Base-by-base conservation (phyloP, 1,140 invertebrate genomes). In the Mercenaria mercenaria region DNA sequence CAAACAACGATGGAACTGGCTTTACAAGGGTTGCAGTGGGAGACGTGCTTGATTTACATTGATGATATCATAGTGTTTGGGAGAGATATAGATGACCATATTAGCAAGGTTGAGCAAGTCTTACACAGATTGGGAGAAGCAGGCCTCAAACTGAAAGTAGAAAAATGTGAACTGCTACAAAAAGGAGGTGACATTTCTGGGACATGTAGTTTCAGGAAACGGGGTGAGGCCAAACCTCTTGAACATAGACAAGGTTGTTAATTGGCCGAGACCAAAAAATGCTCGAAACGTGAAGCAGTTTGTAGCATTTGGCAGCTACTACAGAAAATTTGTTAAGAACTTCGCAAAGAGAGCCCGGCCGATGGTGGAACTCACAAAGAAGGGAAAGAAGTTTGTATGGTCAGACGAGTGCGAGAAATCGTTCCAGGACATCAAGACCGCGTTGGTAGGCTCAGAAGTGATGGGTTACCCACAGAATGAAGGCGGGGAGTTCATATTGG, bases 401-500 rank as follows among this genome's bases (percentile, higher is more conserved):
- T 23, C 23, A 6, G 23, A 37, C 8, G 23, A 59, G 8, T 80
- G 64, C 6, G 34, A 80, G 64, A 0, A 72, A 32, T 32, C 89
- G 3, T 90, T 81, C 47, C 18, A 79, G 4, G 26, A 18, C 18
- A 23, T 91, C 83, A 43, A 59, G 91, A 4, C 72, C 91, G 47
- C 39, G 15, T 18, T 91, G 59, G 52, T 86, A 67, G 0, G 80
- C 50, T 20, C 64, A n/a, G 29, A 82, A 20, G 29, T 59, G 20
- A 59, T 80, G 29, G 79, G 29, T 10, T 81, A 81, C 34, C 47
- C 79, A 18, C 11, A 10, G n/a, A 76, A 81, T 39, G 79, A 81
- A 13, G 47, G 47, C 10, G 79, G 79, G 32, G 47, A 56, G 23
- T 93, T 93, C 72, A 81, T 91, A 29, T 29, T 94, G 18, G 91